Base-by-base conservation (phyloP, 2,888 invertebrate species). In the Yponomeuta sedellus region DNA sequence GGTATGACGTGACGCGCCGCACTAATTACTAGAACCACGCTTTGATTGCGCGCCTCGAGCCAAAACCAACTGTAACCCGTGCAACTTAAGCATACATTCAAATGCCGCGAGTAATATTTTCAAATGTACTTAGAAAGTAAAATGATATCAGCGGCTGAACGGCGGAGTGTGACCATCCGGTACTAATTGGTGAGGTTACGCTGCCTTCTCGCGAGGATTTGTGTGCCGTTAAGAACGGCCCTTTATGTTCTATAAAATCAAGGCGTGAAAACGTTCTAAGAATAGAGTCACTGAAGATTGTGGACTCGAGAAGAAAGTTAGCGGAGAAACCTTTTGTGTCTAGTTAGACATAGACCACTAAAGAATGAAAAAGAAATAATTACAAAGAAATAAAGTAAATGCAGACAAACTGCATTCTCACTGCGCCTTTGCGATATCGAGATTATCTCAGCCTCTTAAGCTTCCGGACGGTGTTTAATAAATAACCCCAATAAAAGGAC, bases 131-230 rank as follows among this genome's bases (percentile, higher is more conserved):
- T 87, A 90, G 82, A 87, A 86, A 86, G 86, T 83, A 85, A 88
- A 90, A 88, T 89, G 86, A 89, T 89, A 86, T 82, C 82, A 78
- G 64, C 52, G 80, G 79, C 79, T 82, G 77, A 86, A 88, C 80
- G 88, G 83, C 83, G 85, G 86, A 83, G 89, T 89, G 90, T 90
- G 89, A 89, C 88, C 88, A 86, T 83, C 87, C 90, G 88, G 78
- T 85, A 85, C 90, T 91, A 91, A 91, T 91, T 90, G 88, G 81
- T 71, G 79, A 83, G 86, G 85, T 79, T 79, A 28, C 63, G 65
- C 64, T 67, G 62, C 56, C 66, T 64, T 66, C 64, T 39, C n/a
- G 75, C 71, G 71, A 75, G 80, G 82, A 86, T 86, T 86, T 86
- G 85, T 84, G 86, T 79, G 79, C 81, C 82, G 81, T 80, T 76